phyloP scores from a whole-genome alignment of 35 echinoderm and acorn worm species.

The Patiria miniata region DNA sequence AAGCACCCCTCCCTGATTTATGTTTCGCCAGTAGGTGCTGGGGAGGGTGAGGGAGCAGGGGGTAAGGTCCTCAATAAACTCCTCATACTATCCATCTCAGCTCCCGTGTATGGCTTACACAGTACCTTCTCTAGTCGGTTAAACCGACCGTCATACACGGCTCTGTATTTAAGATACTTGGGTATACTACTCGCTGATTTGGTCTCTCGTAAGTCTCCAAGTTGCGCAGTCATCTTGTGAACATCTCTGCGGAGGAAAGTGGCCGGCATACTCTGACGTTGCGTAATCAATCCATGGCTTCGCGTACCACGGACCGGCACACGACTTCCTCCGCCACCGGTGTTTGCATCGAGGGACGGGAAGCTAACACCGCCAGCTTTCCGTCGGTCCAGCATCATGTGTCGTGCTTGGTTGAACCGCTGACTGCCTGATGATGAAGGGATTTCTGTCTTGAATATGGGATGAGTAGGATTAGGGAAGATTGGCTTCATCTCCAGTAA shows the following conservation, averaged over 20 bases:
- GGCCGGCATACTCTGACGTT: constrained; percentile 37
- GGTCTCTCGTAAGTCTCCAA: background rate
- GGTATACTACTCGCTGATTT: constrained; percentile 50
- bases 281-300: background rate
- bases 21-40: background rate
- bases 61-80: background rate
- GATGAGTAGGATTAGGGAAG: constrained; percentile 31
- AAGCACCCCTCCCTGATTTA: background rate
- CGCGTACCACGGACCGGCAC: background rate
- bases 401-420: background rate
- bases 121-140: constrained; percentile 53
- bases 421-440: constrained; percentile 27
- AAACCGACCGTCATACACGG: constrained; percentile 82
- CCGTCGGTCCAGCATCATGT: background rate
- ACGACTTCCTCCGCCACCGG: background rate
- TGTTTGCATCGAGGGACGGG: background rate
- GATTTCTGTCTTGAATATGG: constrained; percentile 70
- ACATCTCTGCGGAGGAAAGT: constrained; percentile 40
- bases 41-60: background rate
- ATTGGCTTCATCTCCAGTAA: constrained; percentile 77
- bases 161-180: constrained; percentile 71
- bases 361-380: background rate
- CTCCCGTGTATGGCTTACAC: constrained; percentile 48
- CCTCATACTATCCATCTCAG: constrained; percentile 6
- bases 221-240: background rate